Evolutionary conservation across 2,797 vertebrate genomes (phyloP).

Genomic region (Squalus acanthias): DNA sequence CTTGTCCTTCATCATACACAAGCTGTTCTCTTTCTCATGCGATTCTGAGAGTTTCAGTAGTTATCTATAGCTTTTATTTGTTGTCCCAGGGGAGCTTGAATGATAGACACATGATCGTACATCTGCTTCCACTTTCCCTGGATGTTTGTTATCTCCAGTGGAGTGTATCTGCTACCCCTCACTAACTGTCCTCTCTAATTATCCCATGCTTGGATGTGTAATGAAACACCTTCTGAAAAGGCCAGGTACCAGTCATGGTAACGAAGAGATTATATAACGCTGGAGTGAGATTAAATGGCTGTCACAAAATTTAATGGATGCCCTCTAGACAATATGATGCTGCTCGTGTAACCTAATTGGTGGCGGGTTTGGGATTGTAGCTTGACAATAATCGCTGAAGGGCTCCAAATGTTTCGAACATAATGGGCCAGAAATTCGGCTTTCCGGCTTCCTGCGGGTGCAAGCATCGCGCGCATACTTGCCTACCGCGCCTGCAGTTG

Average conservation of each 20-base stretch:
- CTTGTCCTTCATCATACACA: not conserved
- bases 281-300: not conserved
- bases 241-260: not conserved
- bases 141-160: not conserved
- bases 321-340: too few relatives aligned
- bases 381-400: too few relatives aligned
- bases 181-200: not conserved
- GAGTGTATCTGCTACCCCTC: not conserved
- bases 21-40: not conserved
- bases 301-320: too few relatives aligned
- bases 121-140: constrained; percentile 2
- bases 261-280: not conserved
- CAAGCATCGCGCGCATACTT: too few relatives aligned
- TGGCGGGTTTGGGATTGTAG: too few relatives aligned
- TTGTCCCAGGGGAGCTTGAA: not conserved
- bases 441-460: too few relatives aligned
- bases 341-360: too few relatives aligned
- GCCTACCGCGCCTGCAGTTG: too few relatives aligned
- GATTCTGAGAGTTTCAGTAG: not conserved
- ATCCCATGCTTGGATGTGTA: not conserved
- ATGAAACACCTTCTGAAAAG: not conserved
- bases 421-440: too few relatives aligned
- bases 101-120: not conserved
- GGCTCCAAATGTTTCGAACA: too few relatives aligned
- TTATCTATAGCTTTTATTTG: not conserved